Evolutionary conservation across 2,797 vertebrate species (phyloP).

Genomic region (Clarias laeviceps): DNA sequence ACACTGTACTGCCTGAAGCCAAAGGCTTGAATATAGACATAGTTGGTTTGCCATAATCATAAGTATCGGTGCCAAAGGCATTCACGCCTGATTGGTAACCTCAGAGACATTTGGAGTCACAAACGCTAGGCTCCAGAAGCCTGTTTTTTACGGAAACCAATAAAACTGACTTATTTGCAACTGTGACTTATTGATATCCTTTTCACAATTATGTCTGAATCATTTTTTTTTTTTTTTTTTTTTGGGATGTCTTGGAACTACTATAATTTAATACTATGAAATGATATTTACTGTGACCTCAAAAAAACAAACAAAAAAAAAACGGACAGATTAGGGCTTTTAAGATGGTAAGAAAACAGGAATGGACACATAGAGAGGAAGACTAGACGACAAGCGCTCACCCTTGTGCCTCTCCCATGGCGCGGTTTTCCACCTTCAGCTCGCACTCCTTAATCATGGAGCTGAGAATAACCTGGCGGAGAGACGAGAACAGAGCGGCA

Average conservation of each 20-base stretch:
- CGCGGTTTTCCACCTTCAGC: conserved; percentile 97
- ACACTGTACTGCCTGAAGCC: conserved; percentile 10
- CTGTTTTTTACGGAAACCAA: conserved; percentile 33
- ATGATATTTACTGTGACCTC: not conserved
- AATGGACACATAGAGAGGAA: not conserved
- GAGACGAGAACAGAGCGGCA: conserved; percentile 44
- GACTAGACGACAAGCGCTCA: conserved; percentile 67
- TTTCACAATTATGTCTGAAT: not conserved
- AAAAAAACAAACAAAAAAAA: not conserved
- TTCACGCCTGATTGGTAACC: conserved; percentile 47
- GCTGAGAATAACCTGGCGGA: conserved; percentile 91
- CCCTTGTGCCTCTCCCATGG: conserved; percentile 93
- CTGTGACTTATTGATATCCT: not conserved
- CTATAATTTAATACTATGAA: conserved; percentile 3
- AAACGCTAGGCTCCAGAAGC: conserved; percentile 15
- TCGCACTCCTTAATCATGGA: conserved; percentile 99
- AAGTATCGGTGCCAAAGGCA: conserved; percentile 34
- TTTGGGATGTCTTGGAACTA: not conserved
- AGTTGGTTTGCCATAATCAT: conserved; percentile 42
- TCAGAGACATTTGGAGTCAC: conserved; percentile 29
- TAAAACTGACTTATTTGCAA: conserved; percentile 9
- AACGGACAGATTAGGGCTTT: not conserved
- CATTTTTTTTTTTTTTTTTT: not conserved
- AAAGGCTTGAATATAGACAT: conserved; percentile 15
- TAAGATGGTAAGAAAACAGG: not conserved